Conservation (phyloP, 2,797 vertebrate species). For the Enteromius trimaculatus region DNA sequence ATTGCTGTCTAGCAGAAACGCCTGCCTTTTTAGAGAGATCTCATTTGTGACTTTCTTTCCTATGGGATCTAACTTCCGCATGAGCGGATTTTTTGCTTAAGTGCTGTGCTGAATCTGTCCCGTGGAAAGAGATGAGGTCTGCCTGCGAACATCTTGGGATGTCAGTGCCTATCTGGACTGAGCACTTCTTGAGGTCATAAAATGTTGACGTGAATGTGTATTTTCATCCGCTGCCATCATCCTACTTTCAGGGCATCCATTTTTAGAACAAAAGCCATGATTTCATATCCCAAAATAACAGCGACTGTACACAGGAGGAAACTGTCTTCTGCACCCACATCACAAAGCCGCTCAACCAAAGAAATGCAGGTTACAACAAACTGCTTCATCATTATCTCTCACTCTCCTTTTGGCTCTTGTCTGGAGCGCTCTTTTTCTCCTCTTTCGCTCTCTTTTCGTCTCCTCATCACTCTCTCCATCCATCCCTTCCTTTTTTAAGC, state of each 20-base stretch:
- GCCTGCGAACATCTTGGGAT: conserved; percentile 40
- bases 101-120: conserved; percentile 22
- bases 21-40: conserved; percentile 18
- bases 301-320: conserved; percentile 61
- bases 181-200: conserved; percentile 42
- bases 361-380: conserved; percentile 55
- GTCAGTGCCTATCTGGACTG: conserved; percentile 25
- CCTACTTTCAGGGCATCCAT: conserved; percentile 74
- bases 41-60: conserved; percentile 26
- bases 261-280: conserved; percentile 79
- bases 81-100: conserved; percentile 28
- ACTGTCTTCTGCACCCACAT: conserved; percentile 50
- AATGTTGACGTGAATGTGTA: conserved; percentile 59
- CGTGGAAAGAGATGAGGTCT: conserved; percentile 8
- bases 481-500: conserved; percentile 27
- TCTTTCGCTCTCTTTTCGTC: conserved; percentile 8
- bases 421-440: conserved; percentile 23
- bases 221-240: conserved; percentile 75
- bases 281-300: conserved; percentile 76
- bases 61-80: conserved; percentile 18
- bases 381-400: conserved; percentile 57
- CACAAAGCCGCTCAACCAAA: conserved; percentile 53
- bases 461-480: conserved; percentile 18
- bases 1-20: conserved; percentile 24
- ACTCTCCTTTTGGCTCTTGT: neutral